Evolutionary conservation across 2,797 vertebrate species (phyloP).

Genomic region (Enteromius treurensis): DNA sequence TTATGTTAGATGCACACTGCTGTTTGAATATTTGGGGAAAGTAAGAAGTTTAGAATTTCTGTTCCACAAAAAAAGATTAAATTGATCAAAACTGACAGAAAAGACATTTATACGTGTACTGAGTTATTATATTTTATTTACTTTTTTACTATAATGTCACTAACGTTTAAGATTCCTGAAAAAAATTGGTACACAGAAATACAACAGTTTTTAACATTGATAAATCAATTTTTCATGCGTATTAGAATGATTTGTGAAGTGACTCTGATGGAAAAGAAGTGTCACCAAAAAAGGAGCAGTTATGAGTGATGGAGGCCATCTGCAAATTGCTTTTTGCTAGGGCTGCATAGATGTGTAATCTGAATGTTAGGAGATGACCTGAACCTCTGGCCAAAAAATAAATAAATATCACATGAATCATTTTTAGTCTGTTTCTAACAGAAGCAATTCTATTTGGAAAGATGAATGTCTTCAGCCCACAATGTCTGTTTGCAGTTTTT

Average conservation of each 20-base stretch:
- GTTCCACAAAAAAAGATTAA: neutral
- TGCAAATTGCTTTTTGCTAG: neutral
- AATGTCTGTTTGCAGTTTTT: neutral
- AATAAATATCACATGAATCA: neutral
- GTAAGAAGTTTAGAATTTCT: neutral
- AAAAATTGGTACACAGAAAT: too few relatives aligned
- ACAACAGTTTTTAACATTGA: neutral
- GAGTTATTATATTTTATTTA: too few relatives aligned
- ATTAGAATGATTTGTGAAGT: neutral
- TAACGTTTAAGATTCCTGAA: too few relatives aligned
- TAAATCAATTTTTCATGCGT: neutral
- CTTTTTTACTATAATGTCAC: too few relatives aligned
- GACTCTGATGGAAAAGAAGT: neutral
- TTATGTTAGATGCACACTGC: neutral
- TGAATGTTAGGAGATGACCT: conserved; percentile 1
- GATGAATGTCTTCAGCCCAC: neutral
- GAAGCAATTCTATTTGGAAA: neutral
- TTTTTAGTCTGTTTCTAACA: conserved; percentile 7
- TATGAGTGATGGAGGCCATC: neutral
- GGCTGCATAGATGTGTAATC: conserved; percentile 7
- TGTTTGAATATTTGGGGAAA: neutral
- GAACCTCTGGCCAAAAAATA: neutral
- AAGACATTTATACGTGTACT: neutral
- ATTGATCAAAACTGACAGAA: neutral
- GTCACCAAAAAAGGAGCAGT: neutral